Base-by-base conservation (phyloP, 2,888 invertebrate genomes). In the Lasioglossum oenotherae region DNA sequence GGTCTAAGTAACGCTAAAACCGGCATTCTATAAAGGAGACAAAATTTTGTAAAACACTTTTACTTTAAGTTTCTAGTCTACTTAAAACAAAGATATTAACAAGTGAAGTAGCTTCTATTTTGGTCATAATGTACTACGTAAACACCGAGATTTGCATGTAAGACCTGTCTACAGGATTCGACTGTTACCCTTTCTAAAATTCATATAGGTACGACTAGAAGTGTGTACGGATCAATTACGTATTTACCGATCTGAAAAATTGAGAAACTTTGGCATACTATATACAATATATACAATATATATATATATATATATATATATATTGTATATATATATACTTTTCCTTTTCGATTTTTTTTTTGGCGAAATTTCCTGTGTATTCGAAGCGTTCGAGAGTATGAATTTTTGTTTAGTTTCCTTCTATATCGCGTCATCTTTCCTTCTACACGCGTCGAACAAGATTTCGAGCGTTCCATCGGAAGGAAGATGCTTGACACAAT, bases 61-160 rank as follows among this genome's bases (percentile, higher is more conserved):
- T 90, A 92, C 83, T 72, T 92, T 92, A 92, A 92, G 91, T 93
- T 93, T 93, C 94, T 94, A 94, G 94, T 94, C 93, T 91, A 92
- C 87, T 91, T 90, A 78, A 83, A 89, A 91, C 44, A 44, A 44
- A 44, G 14, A 44, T 44, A 89, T 90, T 71, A 87, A 91, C 89
- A 88, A 84, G 89, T 88, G 89, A 91, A 84, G 90, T 90, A 91
- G 90, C 87, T 89, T 92, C 90, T 93, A 93, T 92, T 93, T 92
- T 93, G 84, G 87, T 90, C 89, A 89, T 90, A 71, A 83, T 82
- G 83, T 89, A 87, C 72, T 82, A 87, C 85, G 85, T 82, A 88
- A 90, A 57, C 89, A 90, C 88, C 77, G 75, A 71, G 71, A 88
- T 73, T 89, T 84, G 81, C 86, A 87, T 89, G 80, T 91, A 90